Evolutionary conservation across 2,888 invertebrate species (phyloP).

Genomic region (Selenia dentaria): DNA sequence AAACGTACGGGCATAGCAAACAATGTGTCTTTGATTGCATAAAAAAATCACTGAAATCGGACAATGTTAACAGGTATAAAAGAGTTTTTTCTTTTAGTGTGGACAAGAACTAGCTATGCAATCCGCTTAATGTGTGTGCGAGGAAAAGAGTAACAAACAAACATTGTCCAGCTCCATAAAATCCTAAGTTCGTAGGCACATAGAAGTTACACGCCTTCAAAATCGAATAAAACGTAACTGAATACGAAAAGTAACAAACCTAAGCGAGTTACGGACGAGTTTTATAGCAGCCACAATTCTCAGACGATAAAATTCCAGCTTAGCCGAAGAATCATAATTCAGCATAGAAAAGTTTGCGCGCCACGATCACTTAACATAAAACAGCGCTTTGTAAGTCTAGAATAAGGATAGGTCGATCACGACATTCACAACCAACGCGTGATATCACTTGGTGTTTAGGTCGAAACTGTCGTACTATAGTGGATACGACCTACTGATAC

Average conservation of each 20-base stretch:
- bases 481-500: too few relatives aligned
- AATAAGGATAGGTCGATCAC: conserved; percentile 1
- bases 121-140: too few relatives aligned
- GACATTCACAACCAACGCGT: neutral
- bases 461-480: too few relatives aligned
- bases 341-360: conserved; percentile 11
- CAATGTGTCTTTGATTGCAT: too few relatives aligned
- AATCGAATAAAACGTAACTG: conserved; percentile 7
- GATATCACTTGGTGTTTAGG: neutral
- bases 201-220: neutral
- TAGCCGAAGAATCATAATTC: conserved; percentile 21
- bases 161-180: too few relatives aligned
- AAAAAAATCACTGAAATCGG: too few relatives aligned
- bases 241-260: conserved; percentile 14
- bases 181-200: too few relatives aligned
- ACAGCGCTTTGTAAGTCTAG: conserved; percentile 5
- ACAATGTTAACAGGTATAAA: too few relatives aligned
- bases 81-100: too few relatives aligned
- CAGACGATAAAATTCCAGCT: conserved; percentile 25
- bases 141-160: too few relatives aligned
- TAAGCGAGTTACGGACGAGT: conserved; percentile 11
- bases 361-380: conserved; percentile 13
- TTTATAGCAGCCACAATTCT: conserved; percentile 22
- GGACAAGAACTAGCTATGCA: too few relatives aligned
- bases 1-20: too few relatives aligned